Evolutionary conservation across 2,888 invertebrate species (phyloP).

Genomic region (Pandemis heparana): DNA sequence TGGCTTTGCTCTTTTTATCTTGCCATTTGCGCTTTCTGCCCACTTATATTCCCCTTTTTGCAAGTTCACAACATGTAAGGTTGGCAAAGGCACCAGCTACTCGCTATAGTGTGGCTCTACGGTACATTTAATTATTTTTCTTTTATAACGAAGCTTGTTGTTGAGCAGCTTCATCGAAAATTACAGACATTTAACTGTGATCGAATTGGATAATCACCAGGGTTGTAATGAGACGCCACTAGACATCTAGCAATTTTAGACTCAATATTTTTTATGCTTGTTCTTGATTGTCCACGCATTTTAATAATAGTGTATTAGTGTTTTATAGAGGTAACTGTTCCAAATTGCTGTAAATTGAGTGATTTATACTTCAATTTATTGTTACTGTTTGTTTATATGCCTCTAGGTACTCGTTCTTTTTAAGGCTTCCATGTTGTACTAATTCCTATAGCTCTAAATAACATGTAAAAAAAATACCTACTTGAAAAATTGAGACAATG

Average conservation of each 20-base stretch:
- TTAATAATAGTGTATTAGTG: conserved; percentile 59
- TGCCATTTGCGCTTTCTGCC: conserved; percentile 50
- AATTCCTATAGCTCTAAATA: too few species aligned
- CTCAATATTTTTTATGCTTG: conserved; percentile 58
- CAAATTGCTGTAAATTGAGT: conserved; percentile 58
- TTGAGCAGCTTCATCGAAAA: conserved; percentile 66
- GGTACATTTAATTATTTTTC: conserved; percentile 67
- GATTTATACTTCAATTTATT: conserved; percentile 51
- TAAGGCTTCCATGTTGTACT: too few species aligned
- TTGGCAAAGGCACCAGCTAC: conserved; percentile 51
- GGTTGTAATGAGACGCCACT: conserved; percentile 66
- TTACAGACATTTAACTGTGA: conserved; percentile 71
- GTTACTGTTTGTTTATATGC: conserved; percentile 14
- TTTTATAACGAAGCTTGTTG: conserved; percentile 57
- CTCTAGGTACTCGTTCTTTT: not conserved
- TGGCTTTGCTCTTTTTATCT: conserved; percentile 51
- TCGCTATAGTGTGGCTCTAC: conserved; percentile 64
- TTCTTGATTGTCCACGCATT: conserved; percentile 62
- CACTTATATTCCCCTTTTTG: conserved; percentile 49
- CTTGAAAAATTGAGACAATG: too few species aligned
- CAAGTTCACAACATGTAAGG: conserved; percentile 47
- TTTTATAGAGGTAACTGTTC: conserved; percentile 58
- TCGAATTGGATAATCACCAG: conserved; percentile 77
- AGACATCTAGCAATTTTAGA: conserved; percentile 64
- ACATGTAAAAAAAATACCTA: too few species aligned